Conservation (phyloP, 1,140 invertebrate species). For the Orchesella cincta region DNA sequence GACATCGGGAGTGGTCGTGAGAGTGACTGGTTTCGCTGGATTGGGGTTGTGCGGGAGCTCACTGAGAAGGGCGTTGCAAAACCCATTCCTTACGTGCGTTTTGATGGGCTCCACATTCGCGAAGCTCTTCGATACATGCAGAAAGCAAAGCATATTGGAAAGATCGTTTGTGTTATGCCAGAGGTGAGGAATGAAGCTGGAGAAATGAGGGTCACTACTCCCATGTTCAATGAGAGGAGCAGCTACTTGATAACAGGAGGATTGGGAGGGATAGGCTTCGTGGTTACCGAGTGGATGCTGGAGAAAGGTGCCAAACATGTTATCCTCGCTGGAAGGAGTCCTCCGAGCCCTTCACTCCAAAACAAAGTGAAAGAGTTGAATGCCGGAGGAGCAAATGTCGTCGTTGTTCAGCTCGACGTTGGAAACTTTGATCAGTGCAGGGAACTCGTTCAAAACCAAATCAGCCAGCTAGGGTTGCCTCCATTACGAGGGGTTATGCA, state of each 20-base stretch:
- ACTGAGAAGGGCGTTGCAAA: not conserved
- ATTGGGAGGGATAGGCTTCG: constrained; percentile 21
- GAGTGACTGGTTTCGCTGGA: not conserved
- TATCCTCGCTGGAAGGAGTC: not conserved
- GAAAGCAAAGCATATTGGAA: constrained; percentile 30
- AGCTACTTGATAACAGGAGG: constrained; percentile 28
- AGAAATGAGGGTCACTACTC: not conserved
- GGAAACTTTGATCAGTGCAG: not conserved
- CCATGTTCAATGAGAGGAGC: constrained; percentile 13
- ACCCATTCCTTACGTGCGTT: not conserved
- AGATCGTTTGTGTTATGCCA: not conserved
- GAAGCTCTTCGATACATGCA: not conserved
- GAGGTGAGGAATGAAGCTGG: not conserved
- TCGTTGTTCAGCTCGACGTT: not conserved
- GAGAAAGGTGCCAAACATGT: not conserved
- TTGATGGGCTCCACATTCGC: not conserved
- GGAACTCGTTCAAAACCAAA: not conserved
- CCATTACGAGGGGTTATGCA: constrained; percentile 19
- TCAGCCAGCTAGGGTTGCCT: not conserved
- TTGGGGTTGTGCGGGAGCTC: not conserved
- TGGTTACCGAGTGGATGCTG: constrained; percentile 2
- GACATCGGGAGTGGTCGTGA: not conserved
- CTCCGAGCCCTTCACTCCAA: not conserved
- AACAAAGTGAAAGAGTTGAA: not conserved
- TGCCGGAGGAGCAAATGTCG: not conserved